Evolutionary conservation across 2,888 invertebrate genomes (phyloP), one percentile per base, ranked within the genome.

Genomic region (Acleris emargana): DNA sequence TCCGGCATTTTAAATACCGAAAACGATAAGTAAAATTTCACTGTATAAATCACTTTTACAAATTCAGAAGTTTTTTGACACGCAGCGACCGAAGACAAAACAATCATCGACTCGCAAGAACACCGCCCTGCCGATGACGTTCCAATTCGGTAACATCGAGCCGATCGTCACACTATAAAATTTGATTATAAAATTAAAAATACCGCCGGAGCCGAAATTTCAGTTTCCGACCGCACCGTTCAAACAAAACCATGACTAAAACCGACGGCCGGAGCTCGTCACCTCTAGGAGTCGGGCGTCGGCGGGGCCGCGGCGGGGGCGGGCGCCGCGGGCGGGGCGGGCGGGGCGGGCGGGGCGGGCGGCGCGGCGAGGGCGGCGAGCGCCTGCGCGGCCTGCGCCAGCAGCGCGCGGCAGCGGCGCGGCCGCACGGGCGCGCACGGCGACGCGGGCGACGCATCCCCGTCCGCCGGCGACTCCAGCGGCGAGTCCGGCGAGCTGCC

Each of bases 401-500:
- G 70, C 58, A 75, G 75, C 67, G 82, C 72, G 69, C 76, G 73
- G 73, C 71, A 76, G 67, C 69, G 68, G 72, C 67, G 60, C 74
- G 53, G 59, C 71, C 63, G 71, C 68, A 79, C 75, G 55, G 73
- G 72, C 47, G 76, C 62, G 49, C 69, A 1, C 1, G 28, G 72
- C 53, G 73, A 70, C 43, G 72, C 73, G 47, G 73, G 69, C 53
- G 75, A 74, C 49, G 73, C 76, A 64, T 73, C 76, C 43, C 71
- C 68, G 55, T 75, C 72, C 45, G 75, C 72, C 42, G 64, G 59
- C 32, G 73, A 75, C 68, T 79, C 82, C 18, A 75, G 73, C 42
- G 73, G 74, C 71, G 84, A 86, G 67, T 83, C 84, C 42, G 78
- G 78, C 68, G 83, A 83, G 76, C 82, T 84, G 71, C 79, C 84